A percentile compares a stretch with the other conserved stretches of the same genome.
These are phyloP conservation scores for Leptoclinus maculatus DNA, from an alignment of 2,797 vertebrate genomes.

Conservation along the genomic window DNA sequence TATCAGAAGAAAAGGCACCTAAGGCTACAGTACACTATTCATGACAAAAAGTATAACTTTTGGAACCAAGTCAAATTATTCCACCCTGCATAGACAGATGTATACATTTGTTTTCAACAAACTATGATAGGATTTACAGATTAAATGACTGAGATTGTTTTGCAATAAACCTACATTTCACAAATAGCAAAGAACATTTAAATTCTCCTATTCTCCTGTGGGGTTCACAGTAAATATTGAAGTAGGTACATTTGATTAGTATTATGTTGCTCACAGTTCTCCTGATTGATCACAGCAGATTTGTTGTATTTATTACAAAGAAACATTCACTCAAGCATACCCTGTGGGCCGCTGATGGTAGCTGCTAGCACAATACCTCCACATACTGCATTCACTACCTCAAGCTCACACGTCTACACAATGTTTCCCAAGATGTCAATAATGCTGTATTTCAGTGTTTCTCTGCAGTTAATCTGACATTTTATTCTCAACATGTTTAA, in stretches of 20 bases:
- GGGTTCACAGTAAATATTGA: background rate
- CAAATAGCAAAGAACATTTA: background rate
- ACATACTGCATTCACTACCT: slow-evolving; percentile 6
- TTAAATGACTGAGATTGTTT: background rate
- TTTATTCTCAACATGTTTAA: background rate
- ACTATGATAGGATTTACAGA: background rate
- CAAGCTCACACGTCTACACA: background rate
- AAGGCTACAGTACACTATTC: background rate
- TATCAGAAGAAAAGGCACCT: slow-evolving; percentile 4
- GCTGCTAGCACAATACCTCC: slow-evolving; percentile 25
- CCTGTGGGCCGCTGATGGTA: slow-evolving; percentile 31
- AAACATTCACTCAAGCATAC: slow-evolving; percentile 31
- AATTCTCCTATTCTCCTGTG: background rate
- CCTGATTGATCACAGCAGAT: slow-evolving; percentile 25
- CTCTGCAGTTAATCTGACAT: background rate
- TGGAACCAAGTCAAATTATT: slow-evolving; percentile 12
- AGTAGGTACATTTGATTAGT: background rate
- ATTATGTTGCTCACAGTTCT: slow-evolving; percentile 10
- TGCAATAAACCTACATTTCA: slow-evolving; percentile 1
- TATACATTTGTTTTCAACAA: background rate
- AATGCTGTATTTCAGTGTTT: background rate
- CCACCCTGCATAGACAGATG: background rate
- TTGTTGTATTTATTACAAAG: slow-evolving; percentile 41
- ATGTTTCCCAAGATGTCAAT: background rate
- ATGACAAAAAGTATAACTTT: slow-evolving; percentile 16